Evolutionary conservation across 2,113 vertebrate genomes (phyloP), one percentile per base, ranked within the genome.

Genomic region (Menidia beryllina): DNA sequence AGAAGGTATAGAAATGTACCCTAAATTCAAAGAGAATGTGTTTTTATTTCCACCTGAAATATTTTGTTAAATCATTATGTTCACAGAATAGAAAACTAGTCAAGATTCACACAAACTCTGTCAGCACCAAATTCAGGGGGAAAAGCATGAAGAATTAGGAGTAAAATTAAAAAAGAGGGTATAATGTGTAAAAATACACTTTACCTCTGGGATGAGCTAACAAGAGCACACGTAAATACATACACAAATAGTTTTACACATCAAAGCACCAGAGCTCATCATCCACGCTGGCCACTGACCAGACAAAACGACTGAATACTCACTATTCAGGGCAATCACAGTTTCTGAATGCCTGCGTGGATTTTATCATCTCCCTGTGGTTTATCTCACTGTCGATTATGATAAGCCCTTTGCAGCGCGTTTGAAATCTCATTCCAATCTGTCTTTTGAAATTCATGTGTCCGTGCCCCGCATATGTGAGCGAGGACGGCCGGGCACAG

Each of bases 261-360:
- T 77, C 77, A 90, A 83, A 77, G 82, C 26, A 65, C 69, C 26
- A 21, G 23, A 68, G 69, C 60, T 85, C 63, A 85, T 83, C 80
- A 85, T 65, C 81, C 43, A 34, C 23, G 41, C 48, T 64, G 72
- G 66, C 51, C 69, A 74, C 27, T 68, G 52, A 69, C 78, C 73
- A 57, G 63, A 77, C 58, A 48, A 76, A n/a, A 21, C 9, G 0
- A 65, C 27, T 70, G 30, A 47, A 38, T 30, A 24, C 14, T 62
- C 63, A n/a, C 55, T 48, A 3, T 59, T 78, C 19, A 53, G 47
- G 20, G 55, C n/a, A 8, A 72, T 63, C 25, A n/a, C 47, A 2
- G 24, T 48, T 55, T 65, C 55, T 59, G 17, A 53, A 41, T 62
- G 51, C 49, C 59, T 9, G 3, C 47, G 49, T 51, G 60, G 63